phyloP scores from a whole-genome alignment of 2,113 vertebrate genomes.

The Nannobrachium achirus region DNA sequence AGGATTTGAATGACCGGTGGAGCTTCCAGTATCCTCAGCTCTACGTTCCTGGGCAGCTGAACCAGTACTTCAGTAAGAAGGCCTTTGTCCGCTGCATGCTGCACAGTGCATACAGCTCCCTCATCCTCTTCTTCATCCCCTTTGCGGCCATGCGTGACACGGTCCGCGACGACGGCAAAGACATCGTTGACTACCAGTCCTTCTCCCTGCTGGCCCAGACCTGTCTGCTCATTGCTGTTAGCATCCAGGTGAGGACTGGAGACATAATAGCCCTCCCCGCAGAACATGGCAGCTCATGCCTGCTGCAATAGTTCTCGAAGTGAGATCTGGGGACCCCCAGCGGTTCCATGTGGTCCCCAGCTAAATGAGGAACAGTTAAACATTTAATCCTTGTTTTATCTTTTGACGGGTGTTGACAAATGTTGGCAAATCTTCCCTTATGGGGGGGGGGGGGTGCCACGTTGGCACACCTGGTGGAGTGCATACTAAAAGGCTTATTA shows the following conservation, averaged over 20 bases:
- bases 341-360: too few species aligned
- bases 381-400: too few species aligned
- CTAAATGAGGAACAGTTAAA: too few species aligned
- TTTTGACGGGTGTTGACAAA: too few species aligned
- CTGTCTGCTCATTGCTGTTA: conserved; percentile 87
- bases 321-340: too few species aligned
- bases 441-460: too few species aligned
- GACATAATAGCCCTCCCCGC: too few species aligned
- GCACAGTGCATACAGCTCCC: conserved; percentile 92
- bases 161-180: conserved; percentile 87
- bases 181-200: conserved; percentile 92
- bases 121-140: conserved; percentile 93
- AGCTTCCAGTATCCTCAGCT: conserved; percentile 90
- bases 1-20: conserved; percentile 95
- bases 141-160: conserved; percentile 85
- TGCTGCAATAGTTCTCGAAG: too few species aligned
- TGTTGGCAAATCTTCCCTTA: too few species aligned
- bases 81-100: conserved; percentile 85
- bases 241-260: conserved; percentile 81
- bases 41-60: conserved; percentile 89
- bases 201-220: conserved; percentile 91
- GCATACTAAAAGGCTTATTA: too few species aligned
- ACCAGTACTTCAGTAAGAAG: conserved; percentile 89
- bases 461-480: too few species aligned
- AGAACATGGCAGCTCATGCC: too few species aligned